Percentiles rank a stretch among this genome's conserved stretches.
Conservation (phyloP, 2,797 vertebrate genomes). For the Urophycis tenuis region DNA sequence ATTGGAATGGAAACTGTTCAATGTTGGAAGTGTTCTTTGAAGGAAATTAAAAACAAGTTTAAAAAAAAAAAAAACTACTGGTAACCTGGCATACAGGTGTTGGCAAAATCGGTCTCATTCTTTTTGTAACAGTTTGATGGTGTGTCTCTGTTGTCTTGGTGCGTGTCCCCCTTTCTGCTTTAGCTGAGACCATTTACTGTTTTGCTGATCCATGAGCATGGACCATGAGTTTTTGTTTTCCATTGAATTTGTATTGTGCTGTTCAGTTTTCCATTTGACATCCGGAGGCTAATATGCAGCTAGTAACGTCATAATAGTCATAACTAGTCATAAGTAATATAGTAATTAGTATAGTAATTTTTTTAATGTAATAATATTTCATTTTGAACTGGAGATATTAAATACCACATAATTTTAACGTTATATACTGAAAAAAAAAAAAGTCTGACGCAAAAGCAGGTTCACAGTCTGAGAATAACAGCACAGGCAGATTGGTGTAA, state of each 20-base stretch:
- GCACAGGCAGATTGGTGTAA: slow-evolving; percentile 35
- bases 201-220: background rate
- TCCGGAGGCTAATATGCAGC: background rate
- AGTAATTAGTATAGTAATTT: background rate
- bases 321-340: background rate
- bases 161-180: background rate
- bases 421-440: background rate
- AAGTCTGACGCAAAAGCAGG: background rate
- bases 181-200: background rate
- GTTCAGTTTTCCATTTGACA: slow-evolving; percentile 1
- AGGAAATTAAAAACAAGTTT: background rate
- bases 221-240: background rate
- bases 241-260: slow-evolving; percentile 7
- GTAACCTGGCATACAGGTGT: background rate
- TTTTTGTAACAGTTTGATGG: too few species aligned
- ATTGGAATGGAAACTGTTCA: background rate
- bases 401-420: background rate
- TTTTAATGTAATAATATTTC: background rate
- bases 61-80: background rate
- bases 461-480: background rate
- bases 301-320: background rate
- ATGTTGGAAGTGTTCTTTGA: background rate
- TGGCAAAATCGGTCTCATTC: too few species aligned
- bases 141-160: too few species aligned
- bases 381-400: background rate